Conservation (phyloP, 2,113 vertebrate genomes). For the Ramphastos sulfuratus region DNA sequence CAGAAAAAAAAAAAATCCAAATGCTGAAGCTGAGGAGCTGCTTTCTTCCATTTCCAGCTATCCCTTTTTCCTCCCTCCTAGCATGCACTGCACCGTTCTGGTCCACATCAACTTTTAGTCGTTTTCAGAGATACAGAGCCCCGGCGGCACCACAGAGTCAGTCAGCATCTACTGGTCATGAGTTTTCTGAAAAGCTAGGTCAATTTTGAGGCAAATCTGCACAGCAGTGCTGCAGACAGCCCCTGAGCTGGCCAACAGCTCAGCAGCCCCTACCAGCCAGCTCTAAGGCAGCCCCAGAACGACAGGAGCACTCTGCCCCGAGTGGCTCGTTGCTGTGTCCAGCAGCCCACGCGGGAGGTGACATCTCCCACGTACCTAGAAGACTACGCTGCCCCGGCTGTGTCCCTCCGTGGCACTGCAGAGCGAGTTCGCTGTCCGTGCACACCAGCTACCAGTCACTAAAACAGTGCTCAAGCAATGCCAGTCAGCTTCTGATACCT, state of each 20-base stretch:
- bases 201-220: background rate
- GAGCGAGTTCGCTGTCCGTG: background rate
- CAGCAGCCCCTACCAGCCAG: rapidly evolving
- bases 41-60: background rate
- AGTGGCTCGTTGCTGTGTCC: background rate
- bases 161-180: background rate
- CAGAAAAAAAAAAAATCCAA: background rate
- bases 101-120: background rate
- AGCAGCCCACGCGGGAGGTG: background rate
- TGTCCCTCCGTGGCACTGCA: rapidly evolving
- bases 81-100: rapidly evolving
- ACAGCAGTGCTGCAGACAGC: background rate
- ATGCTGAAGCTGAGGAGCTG: background rate
- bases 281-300: background rate
- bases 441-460: background rate
- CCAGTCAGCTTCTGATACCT: background rate
- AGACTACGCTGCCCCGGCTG: background rate
- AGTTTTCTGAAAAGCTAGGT: background rate
- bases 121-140: background rate
- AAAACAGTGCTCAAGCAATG: background rate
- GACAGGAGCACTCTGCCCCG: background rate
- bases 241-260: no score
- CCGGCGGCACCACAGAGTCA: background rate
- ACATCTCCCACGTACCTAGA: background rate
- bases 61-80: background rate